Conservation (phyloP, 2,797 vertebrate genomes). For the Masticophis lateralis region DNA sequence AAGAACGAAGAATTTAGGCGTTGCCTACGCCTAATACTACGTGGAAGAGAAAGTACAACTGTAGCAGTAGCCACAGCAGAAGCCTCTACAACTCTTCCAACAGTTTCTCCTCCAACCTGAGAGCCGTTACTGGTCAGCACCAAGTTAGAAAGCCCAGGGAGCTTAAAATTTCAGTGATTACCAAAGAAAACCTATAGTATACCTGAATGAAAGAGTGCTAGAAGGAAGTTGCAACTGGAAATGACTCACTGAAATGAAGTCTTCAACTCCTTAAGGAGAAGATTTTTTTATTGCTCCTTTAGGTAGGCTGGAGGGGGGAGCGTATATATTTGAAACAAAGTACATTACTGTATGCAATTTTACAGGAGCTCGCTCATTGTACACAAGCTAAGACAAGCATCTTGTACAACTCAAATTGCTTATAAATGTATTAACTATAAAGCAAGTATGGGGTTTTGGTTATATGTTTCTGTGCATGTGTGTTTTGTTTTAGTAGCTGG, state of each 20-base stretch:
- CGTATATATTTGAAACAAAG: constrained; percentile 3
- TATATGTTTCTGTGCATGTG: neutral
- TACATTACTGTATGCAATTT: neutral
- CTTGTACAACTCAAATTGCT: neutral
- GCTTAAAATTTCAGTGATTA: neutral
- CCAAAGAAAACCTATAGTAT: neutral
- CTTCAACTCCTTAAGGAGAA: neutral
- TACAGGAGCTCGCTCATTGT: neutral
- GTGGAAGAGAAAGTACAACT: constrained; percentile 61
- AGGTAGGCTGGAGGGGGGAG: neutral
- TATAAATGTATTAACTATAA: neutral
- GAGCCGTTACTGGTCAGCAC: constrained; percentile 59
- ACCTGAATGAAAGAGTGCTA: neutral
- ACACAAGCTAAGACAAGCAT: neutral
- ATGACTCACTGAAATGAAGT: constrained; percentile 10
- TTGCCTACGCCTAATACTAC: constrained; percentile 76
- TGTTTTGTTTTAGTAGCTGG: neutral
- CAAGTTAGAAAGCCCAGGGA: constrained; percentile 22
- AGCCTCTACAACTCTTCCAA: constrained; percentile 52
- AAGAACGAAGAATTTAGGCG: constrained; percentile 85
- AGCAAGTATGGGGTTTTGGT: neutral
- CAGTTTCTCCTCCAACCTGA: constrained; percentile 65
- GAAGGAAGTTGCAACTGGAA: neutral
- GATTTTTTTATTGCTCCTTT: neutral
- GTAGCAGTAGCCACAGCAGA: constrained; percentile 36